Conservation (phyloP, 2,113 vertebrate species). For the Boulengeromyrus knoepffleri region DNA sequence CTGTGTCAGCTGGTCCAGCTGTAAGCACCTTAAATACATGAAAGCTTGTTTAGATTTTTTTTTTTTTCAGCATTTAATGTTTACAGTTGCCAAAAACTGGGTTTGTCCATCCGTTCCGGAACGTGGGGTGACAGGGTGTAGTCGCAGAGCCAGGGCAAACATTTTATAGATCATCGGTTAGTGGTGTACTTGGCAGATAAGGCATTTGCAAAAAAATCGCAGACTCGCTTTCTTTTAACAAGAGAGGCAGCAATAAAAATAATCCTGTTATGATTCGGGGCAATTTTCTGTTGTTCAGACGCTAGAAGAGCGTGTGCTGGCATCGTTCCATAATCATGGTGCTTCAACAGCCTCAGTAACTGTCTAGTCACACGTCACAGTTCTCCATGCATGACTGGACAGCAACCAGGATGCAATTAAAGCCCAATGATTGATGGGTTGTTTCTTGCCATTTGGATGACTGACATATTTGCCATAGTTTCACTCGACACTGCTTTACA, state of each 20-base stretch:
- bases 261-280: not conserved
- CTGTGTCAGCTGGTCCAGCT: not conserved
- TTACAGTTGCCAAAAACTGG: not conserved
- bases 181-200: not conserved
- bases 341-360: not conserved
- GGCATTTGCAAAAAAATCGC: not conserved
- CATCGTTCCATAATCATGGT: not conserved
- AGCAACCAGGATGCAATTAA: not conserved
- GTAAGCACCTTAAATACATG: not conserved
- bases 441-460: not conserved
- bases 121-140: not conserved
- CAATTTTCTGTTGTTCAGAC: not conserved
- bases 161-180: not conserved
- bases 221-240: not conserved
- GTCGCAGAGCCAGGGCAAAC: not conserved
- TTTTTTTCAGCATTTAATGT: not conserved
- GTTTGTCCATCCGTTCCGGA: not conserved
- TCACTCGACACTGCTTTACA: not conserved
- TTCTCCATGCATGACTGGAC: not conserved
- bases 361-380: not conserved
- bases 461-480: not conserved
- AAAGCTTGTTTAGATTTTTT: not conserved
- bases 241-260: not conserved
- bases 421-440: not conserved
- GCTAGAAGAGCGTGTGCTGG: not conserved